These are phyloP conservation scores for Aphidius ervi DNA, from an alignment of 1,140 invertebrate species.

Conservation along the genomic window DNA sequence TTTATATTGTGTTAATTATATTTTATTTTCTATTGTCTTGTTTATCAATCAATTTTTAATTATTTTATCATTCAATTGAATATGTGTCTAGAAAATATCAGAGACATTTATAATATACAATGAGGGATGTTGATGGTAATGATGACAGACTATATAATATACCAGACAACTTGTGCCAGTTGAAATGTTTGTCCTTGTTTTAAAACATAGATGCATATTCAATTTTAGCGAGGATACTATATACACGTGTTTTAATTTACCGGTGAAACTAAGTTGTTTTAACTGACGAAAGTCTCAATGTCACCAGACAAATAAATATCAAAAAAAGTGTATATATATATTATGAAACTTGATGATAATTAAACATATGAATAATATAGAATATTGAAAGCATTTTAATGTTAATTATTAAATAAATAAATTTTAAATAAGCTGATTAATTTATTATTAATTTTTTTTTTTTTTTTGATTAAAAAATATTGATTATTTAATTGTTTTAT, in stretches of 20 bases:
- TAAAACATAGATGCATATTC: constrained; percentile 34
- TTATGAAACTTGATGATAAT: no score
- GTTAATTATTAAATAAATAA: no score
- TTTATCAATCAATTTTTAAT: not conserved
- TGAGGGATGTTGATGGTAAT: not conserved
- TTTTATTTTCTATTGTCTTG: not conserved
- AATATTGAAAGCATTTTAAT: no score
- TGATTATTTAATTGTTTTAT: no score
- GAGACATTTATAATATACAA: constrained; percentile 2
- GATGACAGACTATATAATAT: not conserved
- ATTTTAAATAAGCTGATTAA: no score
- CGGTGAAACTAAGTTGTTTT: not conserved
- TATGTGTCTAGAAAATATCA: not conserved
- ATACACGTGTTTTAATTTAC: constrained; percentile 23
- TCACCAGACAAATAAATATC: no score
- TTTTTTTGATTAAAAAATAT: no score
- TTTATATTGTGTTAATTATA: no score
- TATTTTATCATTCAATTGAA: not conserved
- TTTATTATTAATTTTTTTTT: no score
- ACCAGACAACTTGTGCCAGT: constrained; percentile 50
- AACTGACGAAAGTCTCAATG: no score
- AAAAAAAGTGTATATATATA: no score
- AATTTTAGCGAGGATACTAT: not conserved
- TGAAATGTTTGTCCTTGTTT: constrained; percentile 50
- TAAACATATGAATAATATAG: no score